phyloP scores from a whole-genome alignment of 2,888 invertebrate genomes.

The Brachyptera putata region DNA sequence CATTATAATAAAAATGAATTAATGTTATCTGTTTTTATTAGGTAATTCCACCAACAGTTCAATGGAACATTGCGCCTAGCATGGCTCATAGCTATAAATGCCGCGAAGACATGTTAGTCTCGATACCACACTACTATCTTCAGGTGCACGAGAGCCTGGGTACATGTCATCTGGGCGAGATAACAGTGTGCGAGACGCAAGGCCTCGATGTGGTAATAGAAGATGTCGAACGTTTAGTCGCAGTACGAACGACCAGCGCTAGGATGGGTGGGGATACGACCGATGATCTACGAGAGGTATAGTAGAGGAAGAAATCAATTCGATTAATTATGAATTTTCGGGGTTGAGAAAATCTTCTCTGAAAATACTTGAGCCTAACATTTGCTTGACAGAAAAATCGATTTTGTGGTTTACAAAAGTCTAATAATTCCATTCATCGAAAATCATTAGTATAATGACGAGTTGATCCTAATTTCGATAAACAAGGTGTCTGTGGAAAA shows the following conservation, averaged over 20 bases:
- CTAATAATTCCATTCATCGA: too few species aligned
- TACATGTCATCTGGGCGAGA: slow-evolving; percentile 56
- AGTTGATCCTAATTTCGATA: too few species aligned
- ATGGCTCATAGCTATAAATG: slow-evolving; percentile 57
- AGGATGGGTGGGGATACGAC: slow-evolving; percentile 41
- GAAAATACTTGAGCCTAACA: too few species aligned
- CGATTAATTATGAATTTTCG: too few species aligned
- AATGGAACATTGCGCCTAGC: slow-evolving; percentile 59
- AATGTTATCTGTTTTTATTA: too few species aligned
- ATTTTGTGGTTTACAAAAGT: too few species aligned
- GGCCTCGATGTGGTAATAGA: slow-evolving; percentile 49
- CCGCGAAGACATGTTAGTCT: slow-evolving; percentile 53
- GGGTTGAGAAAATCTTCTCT: too few species aligned
- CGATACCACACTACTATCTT: slow-evolving; percentile 54
- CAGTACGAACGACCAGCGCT: slow-evolving; percentile 46
- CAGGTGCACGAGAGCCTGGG: slow-evolving; percentile 55
- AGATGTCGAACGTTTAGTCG: slow-evolving; percentile 50
- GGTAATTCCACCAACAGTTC: slow-evolving; percentile 54
- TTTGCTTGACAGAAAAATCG: too few species aligned
- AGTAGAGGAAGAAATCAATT: too few species aligned
- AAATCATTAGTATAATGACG: too few species aligned
- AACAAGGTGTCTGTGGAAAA: too few species aligned
- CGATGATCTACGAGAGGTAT: slow-evolving; percentile 55
- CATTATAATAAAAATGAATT: too few species aligned
- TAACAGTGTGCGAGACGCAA: slow-evolving; percentile 53